Conservation (phyloP, 1,140 invertebrate species). For the Drosophila biarmipes region DNA sequence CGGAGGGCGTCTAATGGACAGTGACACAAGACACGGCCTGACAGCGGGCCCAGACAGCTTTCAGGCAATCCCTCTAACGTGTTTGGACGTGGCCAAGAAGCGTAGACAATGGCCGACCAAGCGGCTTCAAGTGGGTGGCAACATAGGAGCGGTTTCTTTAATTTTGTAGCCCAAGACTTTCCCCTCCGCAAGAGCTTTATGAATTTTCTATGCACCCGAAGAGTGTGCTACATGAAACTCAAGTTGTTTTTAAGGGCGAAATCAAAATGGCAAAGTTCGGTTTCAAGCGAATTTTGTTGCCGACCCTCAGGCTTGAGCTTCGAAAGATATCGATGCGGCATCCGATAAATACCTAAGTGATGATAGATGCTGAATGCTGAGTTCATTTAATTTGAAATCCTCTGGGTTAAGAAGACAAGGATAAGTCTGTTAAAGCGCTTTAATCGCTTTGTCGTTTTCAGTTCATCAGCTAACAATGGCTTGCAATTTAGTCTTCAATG, state of each 20-base stretch:
- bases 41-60: conserved; percentile 45
- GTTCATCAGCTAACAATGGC: too few relatives aligned
- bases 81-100: conserved; percentile 72
- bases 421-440: not conserved
- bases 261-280: conserved; percentile 33
- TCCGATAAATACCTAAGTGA: conserved; percentile 15
- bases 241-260: conserved; percentile 13
- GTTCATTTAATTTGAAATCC: conserved; percentile 3
- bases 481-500: not conserved
- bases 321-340: conserved; percentile 20
- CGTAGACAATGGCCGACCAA: conserved; percentile 59
- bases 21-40: conserved; percentile 74
- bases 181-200: conserved; percentile 50
- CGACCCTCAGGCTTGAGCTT: conserved; percentile 12
- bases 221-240: conserved; percentile 50
- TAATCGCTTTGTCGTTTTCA: not conserved
- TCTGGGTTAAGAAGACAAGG: not conserved
- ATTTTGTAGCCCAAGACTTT: conserved; percentile 24
- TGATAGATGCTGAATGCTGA: conserved; percentile 4
- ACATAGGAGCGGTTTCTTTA: conserved; percentile 51
- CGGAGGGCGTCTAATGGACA: conserved; percentile 68
- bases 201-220: conserved; percentile 46
- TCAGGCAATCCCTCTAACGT: conserved; percentile 60
- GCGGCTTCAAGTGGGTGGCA: conserved; percentile 52
- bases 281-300: conserved; percentile 11